Evolutionary conservation across 1,140 invertebrate species (phyloP), one percentile per base, ranked within the genome.

Genomic region (Matsumurasca onukii): DNA sequence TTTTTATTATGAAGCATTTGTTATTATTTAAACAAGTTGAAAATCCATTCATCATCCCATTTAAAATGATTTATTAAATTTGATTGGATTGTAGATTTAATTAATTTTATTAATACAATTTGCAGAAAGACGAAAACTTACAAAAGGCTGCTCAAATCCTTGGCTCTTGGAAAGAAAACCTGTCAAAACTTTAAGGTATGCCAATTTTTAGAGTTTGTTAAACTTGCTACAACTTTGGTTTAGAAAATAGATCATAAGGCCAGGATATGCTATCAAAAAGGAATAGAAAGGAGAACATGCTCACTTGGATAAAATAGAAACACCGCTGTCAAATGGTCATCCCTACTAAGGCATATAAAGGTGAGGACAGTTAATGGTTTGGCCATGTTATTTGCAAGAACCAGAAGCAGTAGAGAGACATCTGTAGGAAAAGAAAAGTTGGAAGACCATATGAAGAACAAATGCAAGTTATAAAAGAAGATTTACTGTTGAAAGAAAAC

Each of bases 61-160:
- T 52, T 52, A 5, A 12, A n/a, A 12, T 52, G 20, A 5, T 12
- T 12, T 52, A n/a, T 52, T 52, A 12, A 61, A 63, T n/a, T 45
- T 65, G 30, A 69, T 63, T 20, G 15, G 51, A 49, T 48, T 34
- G 49, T 52, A 5, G 3, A n/a, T n/a, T 52, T 13, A 52, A n/a
- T 52, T 12, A n/a, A 15, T 52, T n/a, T 20, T 45, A 52, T n/a
- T 22, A 67, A 55, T 68, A 71, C 55, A 67, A 59, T 17, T 83
- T 83, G 31, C 80, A 89, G 85, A 87, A 90, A 81, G 89, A 93
- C 77, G 87, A 90, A 78, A 91, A 89, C 76, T 79, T 94, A 9
- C 77, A 89, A 74, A 84, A 88, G 76, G 88, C 88, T 39, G 86
- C 84, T 29, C 80, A 88, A 68, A 85, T 89, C 70, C 80, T 91